Evolutionary conservation across 2,113 vertebrate species (phyloP).

Genomic region (Turdus rufiventris): DNA sequence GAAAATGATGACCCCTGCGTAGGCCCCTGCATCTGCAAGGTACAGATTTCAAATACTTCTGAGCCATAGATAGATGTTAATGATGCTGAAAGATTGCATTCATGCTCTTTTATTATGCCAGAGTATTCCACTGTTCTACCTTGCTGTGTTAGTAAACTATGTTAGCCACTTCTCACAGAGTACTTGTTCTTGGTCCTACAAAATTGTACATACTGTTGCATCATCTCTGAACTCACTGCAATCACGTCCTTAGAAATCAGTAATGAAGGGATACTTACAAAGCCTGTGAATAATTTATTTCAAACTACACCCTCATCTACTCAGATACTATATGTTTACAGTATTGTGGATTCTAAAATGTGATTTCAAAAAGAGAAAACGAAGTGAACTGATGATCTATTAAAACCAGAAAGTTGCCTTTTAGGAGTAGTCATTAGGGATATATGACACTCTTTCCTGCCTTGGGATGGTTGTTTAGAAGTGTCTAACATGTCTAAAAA

Average conservation of each 20-base stretch:
- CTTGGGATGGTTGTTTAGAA: not conserved
- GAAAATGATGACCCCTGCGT: constrained; percentile 80
- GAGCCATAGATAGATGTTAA: not conserved
- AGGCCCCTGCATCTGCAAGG: constrained; percentile 83
- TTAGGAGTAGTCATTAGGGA: not conserved
- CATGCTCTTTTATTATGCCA: not conserved
- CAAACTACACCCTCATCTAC: not conserved
- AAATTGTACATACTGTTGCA: not conserved
- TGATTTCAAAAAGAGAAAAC: not conserved
- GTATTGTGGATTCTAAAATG: not conserved
- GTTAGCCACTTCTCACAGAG: not conserved
- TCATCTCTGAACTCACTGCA: not conserved
- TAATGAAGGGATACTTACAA: not conserved
- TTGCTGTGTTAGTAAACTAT: not conserved
- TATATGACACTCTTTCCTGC: not conserved
- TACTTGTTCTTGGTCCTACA: not conserved
- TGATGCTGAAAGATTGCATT: not conserved
- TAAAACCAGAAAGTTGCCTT: not conserved
- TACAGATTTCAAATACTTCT: constrained; percentile 16
- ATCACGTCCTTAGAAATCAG: not conserved
- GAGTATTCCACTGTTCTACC: not conserved
- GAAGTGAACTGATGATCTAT: not conserved
- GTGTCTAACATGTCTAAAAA: not conserved
- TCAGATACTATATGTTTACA: not conserved
- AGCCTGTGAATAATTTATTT: not conserved